A percentile compares a stretch with the other conserved stretches of the same genome.
Evolutionary conservation across 2,113 vertebrate species (phyloP).

Genomic region (Planiliza haematocheilus): DNA sequence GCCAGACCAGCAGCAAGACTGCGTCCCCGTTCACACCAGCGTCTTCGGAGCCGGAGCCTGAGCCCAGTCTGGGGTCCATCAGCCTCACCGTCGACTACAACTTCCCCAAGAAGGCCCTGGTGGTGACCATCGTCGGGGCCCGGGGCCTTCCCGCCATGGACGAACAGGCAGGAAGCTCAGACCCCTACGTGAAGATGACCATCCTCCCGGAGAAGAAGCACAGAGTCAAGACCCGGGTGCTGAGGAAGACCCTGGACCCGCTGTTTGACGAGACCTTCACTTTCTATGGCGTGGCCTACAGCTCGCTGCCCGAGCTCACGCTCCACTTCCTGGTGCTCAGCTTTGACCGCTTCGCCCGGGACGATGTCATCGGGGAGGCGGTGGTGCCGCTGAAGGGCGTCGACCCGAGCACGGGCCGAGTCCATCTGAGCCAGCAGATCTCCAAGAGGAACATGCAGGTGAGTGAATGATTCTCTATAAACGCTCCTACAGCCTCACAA

Average conservation of each 20-base stretch:
- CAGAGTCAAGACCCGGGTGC: constrained; percentile 94
- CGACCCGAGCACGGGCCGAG: constrained; percentile 94
- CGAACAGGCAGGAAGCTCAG: constrained; percentile 89
- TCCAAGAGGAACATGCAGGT: constrained; percentile 96
- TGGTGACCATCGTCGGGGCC: constrained; percentile 95
- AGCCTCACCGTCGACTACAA: constrained; percentile 97
- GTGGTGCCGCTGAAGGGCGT: constrained; percentile 93
- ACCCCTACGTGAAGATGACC: constrained; percentile 98
- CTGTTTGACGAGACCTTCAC: constrained; percentile 98
- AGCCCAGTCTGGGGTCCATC: constrained; percentile 86
- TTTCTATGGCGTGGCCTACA: constrained; percentile 95
- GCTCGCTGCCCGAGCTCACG: constrained; percentile 92
- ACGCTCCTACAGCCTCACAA: too few species aligned
- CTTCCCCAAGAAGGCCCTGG: constrained; percentile 97
- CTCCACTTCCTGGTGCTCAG: constrained; percentile 97
- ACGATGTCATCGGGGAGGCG: constrained; percentile 95
- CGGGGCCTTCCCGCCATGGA: constrained; percentile 92
- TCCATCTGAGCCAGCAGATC: constrained; percentile 93
- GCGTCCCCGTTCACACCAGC: constrained; percentile 89
- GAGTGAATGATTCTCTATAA: too few species aligned
- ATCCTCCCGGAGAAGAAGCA: constrained; percentile 97
- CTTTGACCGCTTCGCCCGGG: constrained; percentile 96
- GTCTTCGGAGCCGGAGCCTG: constrained; percentile 60
- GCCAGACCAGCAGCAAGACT: constrained; percentile 79
- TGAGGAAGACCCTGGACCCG: constrained; percentile 93